A percentile compares a stretch with the other conserved stretches of the same genome.
Evolutionary conservation across 2,113 vertebrate species (phyloP).

Genomic region (Athene cunicularia): DNA sequence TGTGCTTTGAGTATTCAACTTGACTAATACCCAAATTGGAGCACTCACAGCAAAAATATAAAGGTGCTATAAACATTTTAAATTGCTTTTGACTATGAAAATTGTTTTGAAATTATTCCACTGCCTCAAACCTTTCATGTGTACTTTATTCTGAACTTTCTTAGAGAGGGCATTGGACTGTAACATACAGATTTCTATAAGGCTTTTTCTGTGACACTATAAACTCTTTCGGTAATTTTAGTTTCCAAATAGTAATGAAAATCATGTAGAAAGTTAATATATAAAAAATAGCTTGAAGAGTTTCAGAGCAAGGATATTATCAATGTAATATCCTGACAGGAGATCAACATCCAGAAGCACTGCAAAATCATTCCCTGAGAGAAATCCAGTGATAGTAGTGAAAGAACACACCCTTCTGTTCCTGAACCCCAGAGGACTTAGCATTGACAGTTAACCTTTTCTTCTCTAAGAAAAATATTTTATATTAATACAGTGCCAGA

Average conservation of each 20-base stretch:
- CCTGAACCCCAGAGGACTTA: neutral
- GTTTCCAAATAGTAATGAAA: neutral
- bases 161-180: neutral
- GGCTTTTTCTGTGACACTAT: neutral
- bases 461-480: neutral
- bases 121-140: constrained; percentile 24
- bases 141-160: neutral
- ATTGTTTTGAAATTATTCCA: constrained; percentile 33
- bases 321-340: neutral
- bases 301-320: neutral
- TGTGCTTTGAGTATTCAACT: neutral
- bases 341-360: neutral
- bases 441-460: neutral
- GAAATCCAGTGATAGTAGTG: neutral
- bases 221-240: neutral
- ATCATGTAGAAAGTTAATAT: neutral
- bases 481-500: neutral
- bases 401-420: neutral
- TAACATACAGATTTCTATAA: constrained; percentile 17
- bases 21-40: constrained; percentile 36
- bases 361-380: neutral
- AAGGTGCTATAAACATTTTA: constrained; percentile 46
- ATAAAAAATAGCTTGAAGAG: neutral
- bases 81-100: constrained; percentile 43
- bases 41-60: constrained; percentile 45